phyloP scores from a whole-genome alignment of 2,888 invertebrate genomes.

The Cynaeus angustus region DNA sequence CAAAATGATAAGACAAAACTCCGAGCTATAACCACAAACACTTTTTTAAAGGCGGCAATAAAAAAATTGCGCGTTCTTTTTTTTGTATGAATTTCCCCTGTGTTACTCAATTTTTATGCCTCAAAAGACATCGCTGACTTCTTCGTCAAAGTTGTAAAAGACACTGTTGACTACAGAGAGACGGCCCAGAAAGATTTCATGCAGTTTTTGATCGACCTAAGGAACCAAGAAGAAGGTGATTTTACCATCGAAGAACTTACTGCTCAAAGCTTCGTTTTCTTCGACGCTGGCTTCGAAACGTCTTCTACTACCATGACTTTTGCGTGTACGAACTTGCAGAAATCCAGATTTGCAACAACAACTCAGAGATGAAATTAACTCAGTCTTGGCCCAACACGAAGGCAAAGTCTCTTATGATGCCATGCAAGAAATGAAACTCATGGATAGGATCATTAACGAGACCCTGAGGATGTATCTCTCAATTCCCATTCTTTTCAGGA shows the following conservation, averaged over 20 bases:
- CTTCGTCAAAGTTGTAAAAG: constrained; percentile 60
- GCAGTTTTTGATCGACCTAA: constrained; percentile 73
- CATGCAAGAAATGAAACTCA: constrained; percentile 56
- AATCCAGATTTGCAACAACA: constrained; percentile 70
- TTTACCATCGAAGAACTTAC: constrained; percentile 58
- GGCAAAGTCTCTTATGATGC: constrained; percentile 54
- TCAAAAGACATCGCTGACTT: background rate
- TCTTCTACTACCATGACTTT: constrained; percentile 75
- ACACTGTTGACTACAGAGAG: constrained; percentile 71
- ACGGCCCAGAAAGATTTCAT: constrained; percentile 74
- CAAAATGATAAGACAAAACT: no score
- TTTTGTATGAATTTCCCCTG: background rate
- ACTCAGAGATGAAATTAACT: constrained; percentile 50
- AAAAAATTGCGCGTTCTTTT: background rate
- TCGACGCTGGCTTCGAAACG: constrained; percentile 78
- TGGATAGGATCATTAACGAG: constrained; percentile 63
- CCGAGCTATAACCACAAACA: no score
- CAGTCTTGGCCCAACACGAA: constrained; percentile 47
- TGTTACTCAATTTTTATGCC: background rate
- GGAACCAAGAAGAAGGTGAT: constrained; percentile 12
- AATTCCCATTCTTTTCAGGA: constrained; percentile 54
- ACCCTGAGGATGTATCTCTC: constrained; percentile 65
- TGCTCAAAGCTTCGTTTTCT: constrained; percentile 76
- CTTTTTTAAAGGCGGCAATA: constrained; percentile 58
- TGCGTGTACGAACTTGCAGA: constrained; percentile 73